Base-by-base conservation (phyloP, 2,797 vertebrate species). In the Labroides dimidiatus region DNA sequence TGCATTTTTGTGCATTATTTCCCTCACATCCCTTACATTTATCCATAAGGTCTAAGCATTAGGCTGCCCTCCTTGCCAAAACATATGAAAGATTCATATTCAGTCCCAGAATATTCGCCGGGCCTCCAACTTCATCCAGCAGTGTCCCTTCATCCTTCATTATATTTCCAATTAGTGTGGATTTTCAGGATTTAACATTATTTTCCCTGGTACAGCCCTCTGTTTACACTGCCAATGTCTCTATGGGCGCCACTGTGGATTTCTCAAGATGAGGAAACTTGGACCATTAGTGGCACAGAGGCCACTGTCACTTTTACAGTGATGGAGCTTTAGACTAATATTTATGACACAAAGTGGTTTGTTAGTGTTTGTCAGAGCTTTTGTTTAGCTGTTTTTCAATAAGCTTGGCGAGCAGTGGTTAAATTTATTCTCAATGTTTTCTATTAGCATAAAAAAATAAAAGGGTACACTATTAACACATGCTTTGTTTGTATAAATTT, bases 151-250 rank as follows among this genome's bases (percentile, higher is more conserved):
- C 88, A 91, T 86, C 75, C 85, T 76, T 77, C 68, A 86, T 91
- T 92, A 92, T 84, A 89, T 86, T 87, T 86, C 72, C 81, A 89
- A 91, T 91, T 89, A 93, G 75, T 17, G 57, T 75, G 83, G 75
- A 71, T 83, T 84, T 86, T 77, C 57, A 63, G 81, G 81, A 87
- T 89, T 89, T 84, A 88, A 89, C 75, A 84, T 77, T 1, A 77
- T 74, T 80, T 83, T 69, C 59, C 59, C 37, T 47, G 21, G 44
- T 80, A 58, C 15, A 51, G 75, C 64, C 70, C 52, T 64, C 69
- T 76, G 71, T 87, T 87, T 84, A 84, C 76, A 74, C 69, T 72
- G 64, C 62, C 69, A 76, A 15, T 78, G 80, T 84, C 63, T 82
- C 78, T 53, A 56, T 69, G 71, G 64, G 60, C n/a, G 7, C 83